Conservation (phyloP, 2,888 invertebrate species). For the Acronicta psi region DNA sequence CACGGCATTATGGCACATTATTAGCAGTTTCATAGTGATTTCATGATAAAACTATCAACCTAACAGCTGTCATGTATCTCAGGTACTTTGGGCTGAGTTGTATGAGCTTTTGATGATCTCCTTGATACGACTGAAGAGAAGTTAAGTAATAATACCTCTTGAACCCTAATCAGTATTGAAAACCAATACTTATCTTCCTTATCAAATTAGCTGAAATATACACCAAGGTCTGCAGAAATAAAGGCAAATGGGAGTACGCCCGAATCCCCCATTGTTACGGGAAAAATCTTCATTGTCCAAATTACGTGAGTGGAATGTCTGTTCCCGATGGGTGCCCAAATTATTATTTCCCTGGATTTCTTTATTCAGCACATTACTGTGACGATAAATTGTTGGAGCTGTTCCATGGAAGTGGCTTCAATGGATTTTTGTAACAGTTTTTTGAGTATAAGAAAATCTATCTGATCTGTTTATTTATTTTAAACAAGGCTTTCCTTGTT, state of each 20-base stretch:
- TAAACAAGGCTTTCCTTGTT: too few relatives aligned
- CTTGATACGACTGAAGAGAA: too few relatives aligned
- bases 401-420: conserved; percentile 50
- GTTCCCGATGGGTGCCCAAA: conserved; percentile 71
- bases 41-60: too few relatives aligned
- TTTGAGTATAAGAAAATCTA: too few relatives aligned
- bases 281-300: conserved; percentile 79
- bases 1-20: too few relatives aligned
- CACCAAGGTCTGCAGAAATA: conserved; percentile 26
- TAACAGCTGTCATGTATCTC: too few relatives aligned
- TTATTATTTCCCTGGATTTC: conserved; percentile 75
- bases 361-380: conserved; percentile 66
- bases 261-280: conserved; percentile 70
- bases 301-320: conserved; percentile 77
- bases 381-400: conserved; percentile 50
- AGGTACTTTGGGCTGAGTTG: too few relatives aligned
- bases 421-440: too few relatives aligned
- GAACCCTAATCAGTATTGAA: conserved; percentile 34
- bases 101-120: too few relatives aligned
- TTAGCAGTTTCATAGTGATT: too few relatives aligned
- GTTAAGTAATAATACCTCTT: too few relatives aligned
- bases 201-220: conserved; percentile 56
- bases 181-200: conserved; percentile 44
- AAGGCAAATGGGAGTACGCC: conserved; percentile 38
- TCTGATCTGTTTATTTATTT: too few relatives aligned